phyloP scores from a whole-genome alignment of 2,888 invertebrate species.

The Biston stratarius region DNA sequence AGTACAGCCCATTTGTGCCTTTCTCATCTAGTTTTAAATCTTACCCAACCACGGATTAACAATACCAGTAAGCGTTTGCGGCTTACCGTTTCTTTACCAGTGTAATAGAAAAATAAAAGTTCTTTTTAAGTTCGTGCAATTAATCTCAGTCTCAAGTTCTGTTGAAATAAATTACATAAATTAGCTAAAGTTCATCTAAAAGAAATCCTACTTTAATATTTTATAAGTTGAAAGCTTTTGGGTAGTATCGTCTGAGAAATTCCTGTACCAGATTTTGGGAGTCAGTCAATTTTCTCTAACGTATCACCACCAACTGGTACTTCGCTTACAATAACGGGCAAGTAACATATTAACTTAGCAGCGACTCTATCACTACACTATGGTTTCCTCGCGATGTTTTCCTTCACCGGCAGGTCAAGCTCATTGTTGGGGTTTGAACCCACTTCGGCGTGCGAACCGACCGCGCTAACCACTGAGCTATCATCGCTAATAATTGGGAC shows the following conservation, averaged over 20 bases:
- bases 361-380: no score
- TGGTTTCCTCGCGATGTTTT: no score
- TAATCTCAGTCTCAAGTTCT: conserved; percentile 23
- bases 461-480: no score
- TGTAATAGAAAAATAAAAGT: conserved; percentile 17
- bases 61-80: background rate
- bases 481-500: no score
- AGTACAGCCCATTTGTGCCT: background rate
- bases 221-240: conserved; percentile 4
- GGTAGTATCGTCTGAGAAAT: background rate
- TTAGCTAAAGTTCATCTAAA: conserved; percentile 12
- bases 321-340: background rate
- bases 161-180: conserved; percentile 22
- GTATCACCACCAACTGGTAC: background rate
- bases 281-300: background rate
- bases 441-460: no score
- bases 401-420: no score
- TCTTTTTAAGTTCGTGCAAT: conserved; percentile 14
- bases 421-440: no score
- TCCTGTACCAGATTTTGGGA: background rate
- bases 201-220: conserved; percentile 9
- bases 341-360: no score
- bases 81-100: conserved; percentile 1
- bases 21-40: conserved; percentile 4
- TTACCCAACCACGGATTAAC: background rate